Conservation (phyloP, 2,113 vertebrate species). For the Albula glossodonta region DNA sequence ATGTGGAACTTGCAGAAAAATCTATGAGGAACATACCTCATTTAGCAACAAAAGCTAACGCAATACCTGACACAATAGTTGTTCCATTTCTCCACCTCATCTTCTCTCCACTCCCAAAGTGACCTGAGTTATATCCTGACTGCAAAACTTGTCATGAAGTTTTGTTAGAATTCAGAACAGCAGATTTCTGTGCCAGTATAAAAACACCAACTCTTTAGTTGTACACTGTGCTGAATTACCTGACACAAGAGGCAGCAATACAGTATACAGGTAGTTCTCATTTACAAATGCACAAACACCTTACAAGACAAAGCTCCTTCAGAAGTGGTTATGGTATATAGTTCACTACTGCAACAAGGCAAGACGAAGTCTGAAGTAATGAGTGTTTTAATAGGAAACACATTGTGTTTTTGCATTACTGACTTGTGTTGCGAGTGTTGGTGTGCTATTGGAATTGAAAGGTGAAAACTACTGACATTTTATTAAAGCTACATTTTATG, state of each 20-base stretch:
- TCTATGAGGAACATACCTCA: too few relatives aligned
- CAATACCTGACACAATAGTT: too few relatives aligned
- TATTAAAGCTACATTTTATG: neutral
- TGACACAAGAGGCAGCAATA: neutral
- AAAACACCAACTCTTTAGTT: too few relatives aligned
- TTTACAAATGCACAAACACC: neutral
- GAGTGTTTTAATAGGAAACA: neutral
- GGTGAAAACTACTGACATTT: neutral
- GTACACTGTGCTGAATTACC: neutral
- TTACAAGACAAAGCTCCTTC: neutral
- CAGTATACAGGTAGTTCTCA: neutral
- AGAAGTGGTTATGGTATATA: neutral
- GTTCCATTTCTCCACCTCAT: too few relatives aligned
- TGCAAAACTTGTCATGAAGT: too few relatives aligned
- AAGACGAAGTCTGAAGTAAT: neutral
- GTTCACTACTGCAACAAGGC: neutral
- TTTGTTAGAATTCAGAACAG: too few relatives aligned
- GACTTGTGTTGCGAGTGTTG: neutral
- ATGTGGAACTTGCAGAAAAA: too few relatives aligned
- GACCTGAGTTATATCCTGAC: too few relatives aligned
- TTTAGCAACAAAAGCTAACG: too few relatives aligned
- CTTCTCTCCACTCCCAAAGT: too few relatives aligned
- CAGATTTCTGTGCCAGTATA: too few relatives aligned
- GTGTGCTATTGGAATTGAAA: neutral
- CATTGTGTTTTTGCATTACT: neutral